Conservation (phyloP, 1,140 invertebrate genomes). For the Caerostris extrusa region DNA sequence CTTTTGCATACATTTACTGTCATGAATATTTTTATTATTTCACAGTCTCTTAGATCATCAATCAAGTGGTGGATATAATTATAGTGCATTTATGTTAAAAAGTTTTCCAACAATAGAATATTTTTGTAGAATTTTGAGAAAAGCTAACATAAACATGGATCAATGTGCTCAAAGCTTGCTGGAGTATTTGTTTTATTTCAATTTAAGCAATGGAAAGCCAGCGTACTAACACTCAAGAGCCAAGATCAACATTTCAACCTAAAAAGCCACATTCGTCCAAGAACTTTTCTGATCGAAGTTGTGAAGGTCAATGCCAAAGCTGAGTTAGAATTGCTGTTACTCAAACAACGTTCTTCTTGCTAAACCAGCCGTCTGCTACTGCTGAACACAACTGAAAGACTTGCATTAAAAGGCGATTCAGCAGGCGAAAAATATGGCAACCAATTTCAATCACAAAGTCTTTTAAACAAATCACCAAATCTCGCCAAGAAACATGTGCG, state of each 20-base stretch:
- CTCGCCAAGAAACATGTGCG: constrained; percentile 45
- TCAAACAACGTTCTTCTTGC: background rate
- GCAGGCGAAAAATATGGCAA: constrained; percentile 5
- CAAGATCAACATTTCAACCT: background rate
- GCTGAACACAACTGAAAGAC: background rate
- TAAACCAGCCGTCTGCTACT: background rate
- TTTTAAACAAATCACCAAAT: constrained; percentile 40
- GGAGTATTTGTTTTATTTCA: too few relatives aligned
- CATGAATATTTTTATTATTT: too few relatives aligned
- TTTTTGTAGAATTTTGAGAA: too few relatives aligned
- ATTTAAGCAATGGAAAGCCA: background rate
- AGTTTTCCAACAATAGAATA: too few relatives aligned
- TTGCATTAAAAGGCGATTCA: background rate
- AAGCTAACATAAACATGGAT: too few relatives aligned
- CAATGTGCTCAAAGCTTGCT: too few relatives aligned
- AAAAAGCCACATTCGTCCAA: background rate
- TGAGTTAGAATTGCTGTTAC: background rate
- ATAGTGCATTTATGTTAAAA: too few relatives aligned
- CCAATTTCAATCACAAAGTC: constrained; percentile 30
- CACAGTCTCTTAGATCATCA: too few relatives aligned
- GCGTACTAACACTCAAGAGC: background rate
- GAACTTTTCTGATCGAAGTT: background rate
- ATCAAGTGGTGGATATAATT: too few relatives aligned
- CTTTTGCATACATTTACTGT: too few relatives aligned
- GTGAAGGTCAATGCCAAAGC: constrained; percentile 7